These are phyloP conservation scores for Gnathonemus longibarbis DNA, from an alignment of 2,113 vertebrate genomes.

Conservation along the genomic window DNA sequence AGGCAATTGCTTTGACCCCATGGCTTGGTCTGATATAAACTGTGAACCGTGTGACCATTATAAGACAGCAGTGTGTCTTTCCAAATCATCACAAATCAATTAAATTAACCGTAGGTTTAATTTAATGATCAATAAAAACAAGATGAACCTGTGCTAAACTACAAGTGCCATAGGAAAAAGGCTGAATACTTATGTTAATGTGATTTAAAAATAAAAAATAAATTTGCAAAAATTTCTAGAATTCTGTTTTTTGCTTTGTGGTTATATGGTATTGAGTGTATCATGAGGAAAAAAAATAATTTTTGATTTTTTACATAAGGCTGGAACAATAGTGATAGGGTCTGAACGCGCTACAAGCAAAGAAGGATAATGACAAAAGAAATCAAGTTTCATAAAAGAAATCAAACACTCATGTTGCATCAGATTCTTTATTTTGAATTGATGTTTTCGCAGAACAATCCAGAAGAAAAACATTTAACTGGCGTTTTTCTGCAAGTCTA, in stretches of 20 bases:
- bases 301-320: not conserved
- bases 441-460: conserved; percentile 46
- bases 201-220: not conserved
- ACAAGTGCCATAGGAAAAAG: not conserved
- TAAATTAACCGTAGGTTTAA: too few species aligned
- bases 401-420: not conserved
- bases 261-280: not conserved
- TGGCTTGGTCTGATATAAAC: not conserved
- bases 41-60: not conserved
- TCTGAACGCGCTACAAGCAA: not conserved
- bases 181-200: not conserved
- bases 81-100: not conserved
- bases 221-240: not conserved
- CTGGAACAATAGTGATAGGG: not conserved
- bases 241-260: not conserved
- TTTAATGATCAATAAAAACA: too few species aligned
- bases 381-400: not conserved
- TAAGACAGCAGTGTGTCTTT: not conserved
- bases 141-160: too few species aligned
- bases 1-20: not conserved
- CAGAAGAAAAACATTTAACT: conserved; percentile 43
- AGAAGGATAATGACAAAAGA: not conserved
- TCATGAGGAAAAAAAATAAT: not conserved
- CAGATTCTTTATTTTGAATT: conserved; percentile 4
- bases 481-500: conserved; percentile 46